Conservation (phyloP, 1,140 invertebrate genomes). For the Oscheius sp. region DNA sequence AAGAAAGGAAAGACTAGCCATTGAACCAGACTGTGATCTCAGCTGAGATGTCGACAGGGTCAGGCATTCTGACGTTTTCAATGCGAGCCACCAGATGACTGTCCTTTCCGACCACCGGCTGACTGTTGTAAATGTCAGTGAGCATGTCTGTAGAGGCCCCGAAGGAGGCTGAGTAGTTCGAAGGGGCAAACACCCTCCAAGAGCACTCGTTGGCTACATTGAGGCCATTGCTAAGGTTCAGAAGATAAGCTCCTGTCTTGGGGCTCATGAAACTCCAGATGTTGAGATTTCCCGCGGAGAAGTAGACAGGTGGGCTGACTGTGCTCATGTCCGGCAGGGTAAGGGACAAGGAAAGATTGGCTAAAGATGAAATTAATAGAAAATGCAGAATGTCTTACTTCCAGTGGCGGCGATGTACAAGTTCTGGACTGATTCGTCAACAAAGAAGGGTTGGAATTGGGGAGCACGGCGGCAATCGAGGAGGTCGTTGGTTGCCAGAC, state of each 20-base stretch:
- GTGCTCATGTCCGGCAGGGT: slow-evolving; percentile 6
- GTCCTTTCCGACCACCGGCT: not conserved
- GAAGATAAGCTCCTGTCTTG: slow-evolving; percentile 13
- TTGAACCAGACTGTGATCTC: slow-evolving; percentile 35
- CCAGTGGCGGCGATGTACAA: slow-evolving; percentile 15
- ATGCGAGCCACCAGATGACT: slow-evolving; percentile 27
- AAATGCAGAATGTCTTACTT: not conserved
- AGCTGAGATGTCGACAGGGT: slow-evolving; percentile 17
- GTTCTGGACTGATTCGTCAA: slow-evolving; percentile 23
- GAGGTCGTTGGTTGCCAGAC: slow-evolving; percentile 26
- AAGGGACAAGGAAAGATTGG: slow-evolving; percentile 5
- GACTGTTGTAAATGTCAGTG: not conserved
- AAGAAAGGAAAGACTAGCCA: not conserved
- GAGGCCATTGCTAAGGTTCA: slow-evolving; percentile 15
- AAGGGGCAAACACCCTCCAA: slow-evolving; percentile 13
- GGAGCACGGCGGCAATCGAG: slow-evolving; percentile 35
- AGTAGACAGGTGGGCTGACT: not conserved
- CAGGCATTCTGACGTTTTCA: slow-evolving; percentile 5
- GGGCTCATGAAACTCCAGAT: slow-evolving; percentile 6
- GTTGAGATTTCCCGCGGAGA: slow-evolving; percentile 15
- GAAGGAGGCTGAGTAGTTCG: slow-evolving; percentile 5
- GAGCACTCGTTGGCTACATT: not conserved
- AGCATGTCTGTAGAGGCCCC: not conserved
- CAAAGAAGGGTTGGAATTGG: slow-evolving; percentile 28
- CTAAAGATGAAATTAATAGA: not conserved